Evolutionary conservation across 1,140 invertebrate species (phyloP), one percentile per base, ranked within the genome.

Genomic region (Elymnias hypermnestra): DNA sequence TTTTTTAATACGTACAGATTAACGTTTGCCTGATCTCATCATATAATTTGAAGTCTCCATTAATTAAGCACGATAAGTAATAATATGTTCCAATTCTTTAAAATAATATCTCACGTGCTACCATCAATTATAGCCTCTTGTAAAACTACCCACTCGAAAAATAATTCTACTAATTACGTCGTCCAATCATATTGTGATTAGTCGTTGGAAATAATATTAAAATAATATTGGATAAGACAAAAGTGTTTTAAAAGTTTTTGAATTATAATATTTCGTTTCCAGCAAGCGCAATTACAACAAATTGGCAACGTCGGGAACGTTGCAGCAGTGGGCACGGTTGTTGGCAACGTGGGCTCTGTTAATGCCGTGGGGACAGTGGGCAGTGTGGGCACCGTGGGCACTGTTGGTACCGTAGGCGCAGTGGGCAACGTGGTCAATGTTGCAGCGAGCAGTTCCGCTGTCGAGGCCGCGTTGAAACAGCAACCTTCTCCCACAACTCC

Each of bases 201-300:
- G n/a, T n/a, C n/a, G n/a, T n/a, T n/a, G n/a, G n/a, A n/a, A n/a
- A n/a, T n/a, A n/a, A n/a, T 6, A 10, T 13, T 25, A 18, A 17
- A 5, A 31, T 31, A 12, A 6, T 13, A 36, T 17, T 19, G 15
- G 5, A n/a, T 36, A 19, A 2, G 18, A 18, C 18, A 35, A 35
- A 17, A 14, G 17, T 15, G 1, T 15, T 17, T 14, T 7, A 35
- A 19, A 29, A 5, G 18, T 50, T 26, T 41, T 19, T 19, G 36
- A 39, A 19, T 35, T 7, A 15, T 6, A 1, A 6, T 22, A 22
- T 22, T 36, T 18, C 40, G 53, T 40, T 44, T 36, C 38, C 43
- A 82, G 75, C 77, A 78, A 56, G 81, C 74, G 17, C 81, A 82
- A 45, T 48, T 83, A 13, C 79, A 83, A 41, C 75, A 79, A 71